phyloP scores from a whole-genome alignment of 1,140 invertebrate genomes.

The Bicyclus anynana region DNA sequence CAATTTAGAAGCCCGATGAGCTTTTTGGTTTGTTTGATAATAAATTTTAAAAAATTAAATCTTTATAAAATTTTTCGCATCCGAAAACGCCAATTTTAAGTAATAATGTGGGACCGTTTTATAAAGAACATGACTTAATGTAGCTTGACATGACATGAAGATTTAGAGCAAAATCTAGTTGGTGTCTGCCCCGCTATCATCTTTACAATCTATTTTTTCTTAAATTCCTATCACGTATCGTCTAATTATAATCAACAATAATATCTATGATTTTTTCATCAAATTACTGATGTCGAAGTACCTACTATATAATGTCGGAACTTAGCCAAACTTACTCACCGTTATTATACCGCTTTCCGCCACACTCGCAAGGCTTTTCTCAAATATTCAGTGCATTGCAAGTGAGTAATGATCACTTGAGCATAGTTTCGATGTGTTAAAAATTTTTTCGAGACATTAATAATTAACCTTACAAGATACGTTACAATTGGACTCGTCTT shows the following conservation, averaged over 20 bases:
- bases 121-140: too few relatives aligned
- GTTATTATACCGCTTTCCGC: background rate
- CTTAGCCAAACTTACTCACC: background rate
- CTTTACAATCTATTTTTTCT: background rate
- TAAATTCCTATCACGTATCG: background rate
- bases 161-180: background rate
- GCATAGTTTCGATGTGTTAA: slow-evolving; percentile 23
- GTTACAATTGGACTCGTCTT: slow-evolving; percentile 40
- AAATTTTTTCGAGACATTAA: slow-evolving; percentile 39
- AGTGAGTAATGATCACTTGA: background rate
- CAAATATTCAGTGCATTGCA: slow-evolving; percentile 5
- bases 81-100: too few relatives aligned
- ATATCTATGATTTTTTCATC: too few relatives aligned
- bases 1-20: too few relatives aligned
- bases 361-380: background rate
- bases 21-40: too few relatives aligned
- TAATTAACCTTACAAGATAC: slow-evolving; percentile 41
- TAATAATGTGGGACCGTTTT: too few relatives aligned
- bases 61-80: too few relatives aligned
- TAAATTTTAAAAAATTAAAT: too few relatives aligned
- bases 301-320: background rate
- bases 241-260: too few relatives aligned
- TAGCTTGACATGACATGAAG: background rate
- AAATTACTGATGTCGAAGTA: too few relatives aligned
- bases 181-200: background rate